A percentile compares a stretch with the other conserved stretches of the same genome.
phyloP scores from a whole-genome alignment of 2,888 invertebrate species.

The Aleiodes alternator region DNA sequence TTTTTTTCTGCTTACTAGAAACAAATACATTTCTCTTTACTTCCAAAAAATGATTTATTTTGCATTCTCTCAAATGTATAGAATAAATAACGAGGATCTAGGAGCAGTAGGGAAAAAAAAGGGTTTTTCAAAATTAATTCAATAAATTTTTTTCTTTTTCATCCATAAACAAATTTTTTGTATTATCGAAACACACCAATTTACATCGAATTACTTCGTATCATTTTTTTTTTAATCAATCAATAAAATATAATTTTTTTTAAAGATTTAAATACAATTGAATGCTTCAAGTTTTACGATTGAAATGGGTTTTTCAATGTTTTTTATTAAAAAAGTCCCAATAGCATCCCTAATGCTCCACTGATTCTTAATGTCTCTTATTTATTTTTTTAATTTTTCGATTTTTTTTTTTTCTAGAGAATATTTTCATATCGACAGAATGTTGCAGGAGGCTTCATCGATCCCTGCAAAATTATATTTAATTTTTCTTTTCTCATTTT shows the following conservation, averaged over 20 bases:
- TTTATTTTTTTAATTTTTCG: neutral
- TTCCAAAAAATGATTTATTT: neutral
- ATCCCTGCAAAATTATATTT: constrained; percentile 56
- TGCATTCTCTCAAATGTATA: too few relatives aligned
- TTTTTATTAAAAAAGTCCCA: constrained; percentile 26
- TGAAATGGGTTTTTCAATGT: constrained; percentile 38
- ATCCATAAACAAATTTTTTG: constrained; percentile 51
- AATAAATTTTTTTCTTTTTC: constrained; percentile 43
- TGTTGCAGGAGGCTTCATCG: constrained; percentile 48
- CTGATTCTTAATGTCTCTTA: constrained; percentile 17
- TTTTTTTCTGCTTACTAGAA: constrained; percentile 73
- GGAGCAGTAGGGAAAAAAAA: constrained; percentile 50
- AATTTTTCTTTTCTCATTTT: constrained; percentile 39
- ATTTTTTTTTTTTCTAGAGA: constrained; percentile 16
- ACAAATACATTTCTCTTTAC: constrained; percentile 55
- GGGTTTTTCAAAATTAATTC: constrained; percentile 48
- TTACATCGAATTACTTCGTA: constrained; percentile 47
- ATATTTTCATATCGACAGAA: constrained; percentile 39
- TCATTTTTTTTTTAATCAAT: constrained; percentile 23
- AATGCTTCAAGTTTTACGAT: neutral
- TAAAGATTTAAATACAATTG: constrained; percentile 1
- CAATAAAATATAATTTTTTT: constrained; percentile 32
- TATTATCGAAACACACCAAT: constrained; percentile 56
- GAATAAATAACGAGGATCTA: constrained; percentile 40
- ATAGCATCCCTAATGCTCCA: constrained; percentile 48